phyloP scores from a whole-genome alignment of 2,113 vertebrate species.

The Alectura lathami region DNA sequence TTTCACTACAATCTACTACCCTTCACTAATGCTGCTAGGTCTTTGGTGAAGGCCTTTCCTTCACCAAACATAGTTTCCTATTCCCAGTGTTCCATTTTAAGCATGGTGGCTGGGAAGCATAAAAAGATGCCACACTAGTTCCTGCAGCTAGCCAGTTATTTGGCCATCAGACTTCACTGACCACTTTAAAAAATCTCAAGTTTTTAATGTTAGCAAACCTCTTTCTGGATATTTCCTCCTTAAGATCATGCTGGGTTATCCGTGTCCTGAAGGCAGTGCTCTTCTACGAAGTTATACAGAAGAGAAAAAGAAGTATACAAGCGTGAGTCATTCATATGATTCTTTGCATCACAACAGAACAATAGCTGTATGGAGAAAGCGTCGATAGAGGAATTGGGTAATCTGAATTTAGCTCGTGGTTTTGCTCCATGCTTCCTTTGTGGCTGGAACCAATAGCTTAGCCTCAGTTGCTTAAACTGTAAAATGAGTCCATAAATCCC shows the following conservation, averaged over 20 bases:
- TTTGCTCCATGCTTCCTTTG: neutral
- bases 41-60: too few species aligned
- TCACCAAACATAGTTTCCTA: neutral
- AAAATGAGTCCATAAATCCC: neutral
- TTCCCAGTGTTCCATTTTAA: neutral
- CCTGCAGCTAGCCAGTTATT: neutral
- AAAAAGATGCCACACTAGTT: neutral
- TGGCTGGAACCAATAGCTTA: neutral
- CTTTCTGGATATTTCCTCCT: neutral
- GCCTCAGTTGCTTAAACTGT: neutral
- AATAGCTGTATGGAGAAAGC: neutral
- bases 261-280: neutral
- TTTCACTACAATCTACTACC: neutral
- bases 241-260: neutral
- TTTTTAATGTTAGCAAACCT: neutral
- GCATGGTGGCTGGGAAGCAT: neutral
- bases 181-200: neutral
- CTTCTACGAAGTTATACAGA: neutral
- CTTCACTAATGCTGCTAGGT: too few species aligned
- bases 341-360: neutral
- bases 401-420: neutral
- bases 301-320: neutral
- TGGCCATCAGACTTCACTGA: neutral
- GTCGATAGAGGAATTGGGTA: neutral
- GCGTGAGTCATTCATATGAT: neutral